phyloP scores from a whole-genome alignment of 2,113 vertebrate genomes.

The Poecilia latipinna region DNA sequence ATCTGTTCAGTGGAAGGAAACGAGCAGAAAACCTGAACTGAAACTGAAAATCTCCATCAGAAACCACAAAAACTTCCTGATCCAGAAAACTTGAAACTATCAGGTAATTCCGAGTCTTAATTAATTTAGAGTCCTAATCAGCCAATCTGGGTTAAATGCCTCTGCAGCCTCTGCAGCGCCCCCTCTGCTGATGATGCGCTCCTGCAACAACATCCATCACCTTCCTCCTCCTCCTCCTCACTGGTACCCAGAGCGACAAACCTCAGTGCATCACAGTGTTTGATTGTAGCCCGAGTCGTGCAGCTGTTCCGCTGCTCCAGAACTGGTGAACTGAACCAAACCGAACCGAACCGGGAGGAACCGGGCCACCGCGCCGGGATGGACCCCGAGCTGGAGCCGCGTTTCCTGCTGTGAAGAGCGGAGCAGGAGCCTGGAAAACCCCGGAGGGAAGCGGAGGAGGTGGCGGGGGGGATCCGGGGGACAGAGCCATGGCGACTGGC shows the following conservation, averaged over 20 bases:
- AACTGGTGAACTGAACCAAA: background rate
- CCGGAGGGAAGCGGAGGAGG: constrained; percentile 55
- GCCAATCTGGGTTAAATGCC: background rate
- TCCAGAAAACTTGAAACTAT: background rate
- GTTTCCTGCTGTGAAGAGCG: constrained; percentile 58
- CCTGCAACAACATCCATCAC: constrained; percentile 56
- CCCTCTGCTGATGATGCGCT: background rate
- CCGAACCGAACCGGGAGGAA: background rate
- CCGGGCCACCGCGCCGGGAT: constrained; percentile 21
- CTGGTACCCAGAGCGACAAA: constrained; percentile 39
- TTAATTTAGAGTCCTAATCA: background rate
- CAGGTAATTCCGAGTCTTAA: background rate
- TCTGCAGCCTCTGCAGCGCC: constrained; percentile 14
- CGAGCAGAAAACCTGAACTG: no score
- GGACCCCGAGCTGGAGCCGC: constrained; percentile 39
- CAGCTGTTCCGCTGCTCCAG: constrained; percentile 42
- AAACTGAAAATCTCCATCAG: background rate
- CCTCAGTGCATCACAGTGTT: constrained; percentile 40
- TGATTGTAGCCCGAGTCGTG: constrained; percentile 34
- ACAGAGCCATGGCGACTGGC: constrained; percentile 73
- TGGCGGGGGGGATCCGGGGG: constrained; percentile 55
- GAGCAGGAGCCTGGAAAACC: constrained; percentile 66
- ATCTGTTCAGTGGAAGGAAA: no score
- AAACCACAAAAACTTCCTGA: no score
- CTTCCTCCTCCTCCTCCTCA: constrained; percentile 13